Percentiles rank a stretch among this genome's conserved stretches.
phyloP scores from a whole-genome alignment of 2,888 invertebrate species.

The Leucozona laternaria region DNA sequence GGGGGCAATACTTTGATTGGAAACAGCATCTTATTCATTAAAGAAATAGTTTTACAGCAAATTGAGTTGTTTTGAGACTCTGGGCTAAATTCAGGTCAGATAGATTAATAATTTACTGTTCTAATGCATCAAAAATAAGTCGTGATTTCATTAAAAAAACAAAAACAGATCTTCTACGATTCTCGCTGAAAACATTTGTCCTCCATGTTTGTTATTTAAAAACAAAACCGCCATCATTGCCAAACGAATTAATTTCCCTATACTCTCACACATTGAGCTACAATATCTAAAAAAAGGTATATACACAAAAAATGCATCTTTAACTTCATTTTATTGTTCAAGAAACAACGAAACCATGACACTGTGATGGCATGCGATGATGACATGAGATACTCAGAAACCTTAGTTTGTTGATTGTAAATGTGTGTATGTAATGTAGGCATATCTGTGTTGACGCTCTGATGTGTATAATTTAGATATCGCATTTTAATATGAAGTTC shows the following conservation, averaged over 20 bases:
- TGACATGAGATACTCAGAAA: conserved; percentile 60
- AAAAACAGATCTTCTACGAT: neutral
- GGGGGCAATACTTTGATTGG: conserved; percentile 23
- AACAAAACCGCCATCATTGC: conserved; percentile 29
- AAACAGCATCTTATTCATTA: conserved; percentile 35
- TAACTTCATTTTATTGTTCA: conserved; percentile 51
- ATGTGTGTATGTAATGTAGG: neutral
- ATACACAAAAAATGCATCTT: conserved; percentile 21
- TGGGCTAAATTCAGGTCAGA: conserved; percentile 27
- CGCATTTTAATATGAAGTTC: neutral
- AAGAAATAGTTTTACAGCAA: conserved; percentile 22
- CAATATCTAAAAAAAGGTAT: neutral
- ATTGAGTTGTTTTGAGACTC: neutral
- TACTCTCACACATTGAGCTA: conserved; percentile 26
- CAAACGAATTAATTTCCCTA: conserved; percentile 9
- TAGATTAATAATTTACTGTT: conserved; percentile 11
- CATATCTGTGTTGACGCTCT: conserved; percentile 6
- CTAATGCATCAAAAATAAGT: conserved; percentile 6
- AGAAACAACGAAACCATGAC: conserved; percentile 41
- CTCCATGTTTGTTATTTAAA: neutral
- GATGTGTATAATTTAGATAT: conserved; percentile 33
- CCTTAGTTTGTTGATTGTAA: conserved; percentile 18
- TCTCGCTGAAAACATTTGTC: neutral
- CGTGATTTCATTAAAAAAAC: conserved; percentile 23
- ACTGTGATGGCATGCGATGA: conserved; percentile 60